Base-by-base conservation (phyloP, 2,888 invertebrate genomes). In the Chironomus tentans region DNA sequence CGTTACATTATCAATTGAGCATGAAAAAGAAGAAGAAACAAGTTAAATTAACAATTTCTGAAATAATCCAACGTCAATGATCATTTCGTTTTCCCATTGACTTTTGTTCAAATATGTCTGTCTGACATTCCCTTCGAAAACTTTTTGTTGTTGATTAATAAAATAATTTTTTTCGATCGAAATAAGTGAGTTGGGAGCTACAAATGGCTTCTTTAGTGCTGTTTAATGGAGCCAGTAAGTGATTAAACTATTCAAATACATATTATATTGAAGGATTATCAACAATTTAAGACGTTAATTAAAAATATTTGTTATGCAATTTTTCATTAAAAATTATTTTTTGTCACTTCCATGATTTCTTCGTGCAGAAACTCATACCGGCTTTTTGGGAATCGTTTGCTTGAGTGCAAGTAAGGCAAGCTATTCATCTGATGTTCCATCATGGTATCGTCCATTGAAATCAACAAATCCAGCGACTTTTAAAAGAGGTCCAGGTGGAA, bases 401-500 rank as follows among this genome's bases (percentile, higher is more conserved):
- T 76, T 82, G 68, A 74, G 38, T 68, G 65, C 74, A 6, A 15
- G 56, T 15, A 82, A 82, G n/a, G 79, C 80, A 4, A 77, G 79
- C 73, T 81, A 81, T 77, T 80, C 82, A 3, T 79, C 81, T 2
- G 83, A 84, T 70, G 79, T 78, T 2, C 82, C 83, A 21, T 10
- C 61, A 56, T 61, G 56, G 21, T 65, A 65, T 65, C 82, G 83
- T 46, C 82, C 83, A 2, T 78, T 84, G 22, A 85, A 83, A 78
- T 86, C 83, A 72, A 86, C 87, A 78, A 91, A 90, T 83, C 81
- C 90, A 76, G 87, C 91, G 7, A 85, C 88, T 0, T 86, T 93
- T 81, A 93, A 91, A 82, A 87, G 92, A 78, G 95, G 95, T 38
- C 93, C 94, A 21, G 95, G 95, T 13, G 98, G 98, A 18, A 90